Evolutionary conservation across 2,113 vertebrate genomes (phyloP).

Genomic region (Rhinogobius similis): DNA sequence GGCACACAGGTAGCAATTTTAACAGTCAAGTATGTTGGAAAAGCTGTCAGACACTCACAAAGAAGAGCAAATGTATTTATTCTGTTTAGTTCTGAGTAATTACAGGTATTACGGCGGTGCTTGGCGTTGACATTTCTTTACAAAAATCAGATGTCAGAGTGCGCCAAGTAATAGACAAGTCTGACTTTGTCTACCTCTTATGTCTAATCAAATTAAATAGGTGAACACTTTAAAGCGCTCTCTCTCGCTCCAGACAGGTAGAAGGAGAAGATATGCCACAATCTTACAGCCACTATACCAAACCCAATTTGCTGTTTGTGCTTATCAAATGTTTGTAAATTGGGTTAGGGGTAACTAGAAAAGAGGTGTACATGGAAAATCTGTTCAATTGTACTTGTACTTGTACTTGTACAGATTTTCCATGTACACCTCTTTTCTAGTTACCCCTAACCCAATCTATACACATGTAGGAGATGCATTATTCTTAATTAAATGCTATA

Average conservation of each 20-base stretch:
- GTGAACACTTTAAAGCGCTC: slow-evolving; percentile 47
- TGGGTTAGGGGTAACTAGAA: background rate
- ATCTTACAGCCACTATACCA: background rate
- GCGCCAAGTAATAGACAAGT: slow-evolving; percentile 70
- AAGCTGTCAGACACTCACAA: slow-evolving; percentile 79
- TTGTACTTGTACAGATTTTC: background rate
- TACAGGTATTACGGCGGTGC: slow-evolving; percentile 71
- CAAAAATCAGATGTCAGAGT: slow-evolving; percentile 76
- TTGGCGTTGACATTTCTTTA: slow-evolving; percentile 77
- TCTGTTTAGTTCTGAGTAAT: slow-evolving; percentile 83
- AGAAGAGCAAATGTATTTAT: slow-evolving; percentile 79
- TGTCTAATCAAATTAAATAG: slow-evolving; percentile 80
- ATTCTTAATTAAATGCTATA: background rate
- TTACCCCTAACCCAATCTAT: background rate
- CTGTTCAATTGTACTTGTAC: no score
- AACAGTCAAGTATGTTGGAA: slow-evolving; percentile 74
- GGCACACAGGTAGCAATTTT: slow-evolving; percentile 52
- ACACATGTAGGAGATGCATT: background rate
- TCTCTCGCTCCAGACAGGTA: slow-evolving; percentile 32
- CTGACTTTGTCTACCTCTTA: slow-evolving; percentile 70
- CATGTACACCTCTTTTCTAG: background rate
- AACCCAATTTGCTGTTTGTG: background rate
- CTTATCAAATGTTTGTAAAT: background rate
- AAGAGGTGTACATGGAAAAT: background rate
- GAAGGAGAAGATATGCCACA: slow-evolving; percentile 50